Evolutionary conservation across 2,888 invertebrate species (phyloP), one percentile per base, ranked within the genome.

Genomic region (Eupeodes luniger): DNA sequence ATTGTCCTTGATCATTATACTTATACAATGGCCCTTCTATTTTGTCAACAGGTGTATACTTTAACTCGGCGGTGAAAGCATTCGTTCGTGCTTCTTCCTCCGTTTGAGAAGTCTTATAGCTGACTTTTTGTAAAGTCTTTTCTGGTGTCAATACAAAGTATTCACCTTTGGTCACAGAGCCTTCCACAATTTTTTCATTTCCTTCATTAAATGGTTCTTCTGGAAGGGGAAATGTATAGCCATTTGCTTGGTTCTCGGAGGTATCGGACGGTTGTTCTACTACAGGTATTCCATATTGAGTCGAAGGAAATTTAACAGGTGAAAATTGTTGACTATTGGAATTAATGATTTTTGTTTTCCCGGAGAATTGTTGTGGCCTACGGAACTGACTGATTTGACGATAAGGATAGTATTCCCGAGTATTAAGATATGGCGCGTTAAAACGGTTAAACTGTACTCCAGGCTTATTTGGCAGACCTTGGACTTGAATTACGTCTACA

Each of bases 131-230:
- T 12, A 94, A 87, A 4, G 91, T 92, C 51, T 93, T 93, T 75
- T 94, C 93, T 0, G 92, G 92, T 1, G 92, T 92, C 4, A 94
- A 89, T 7, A 94, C 91, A 81, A 93, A 94, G 81, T 94, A 94
- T 74, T 93, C 93, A 0, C 94, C 94, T 40, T 92, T 91, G 6
- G 91, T 90, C 27, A 84, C 88, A 0, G 91, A 85, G 53, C 90
- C 86, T 16, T 91, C 90, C n/a, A 81, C 85, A n/a, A 90, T 89
- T 53, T 90, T 83, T 1, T 89, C 90, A 3, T 84, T 75, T 44
- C 79, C 89, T 14, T 75, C 80, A 19, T 44, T 61, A 3, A 57
- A 34, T 5, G 61, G 61, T 12, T 61, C 81, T 7, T 61, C 70
- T 40, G 79, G 66, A 5, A 51, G 40, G 11, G 75, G 49, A 2